These are phyloP conservation scores for Natator depressus DNA, from an alignment of 2,113 vertebrate species.

Conservation along the genomic window DNA sequence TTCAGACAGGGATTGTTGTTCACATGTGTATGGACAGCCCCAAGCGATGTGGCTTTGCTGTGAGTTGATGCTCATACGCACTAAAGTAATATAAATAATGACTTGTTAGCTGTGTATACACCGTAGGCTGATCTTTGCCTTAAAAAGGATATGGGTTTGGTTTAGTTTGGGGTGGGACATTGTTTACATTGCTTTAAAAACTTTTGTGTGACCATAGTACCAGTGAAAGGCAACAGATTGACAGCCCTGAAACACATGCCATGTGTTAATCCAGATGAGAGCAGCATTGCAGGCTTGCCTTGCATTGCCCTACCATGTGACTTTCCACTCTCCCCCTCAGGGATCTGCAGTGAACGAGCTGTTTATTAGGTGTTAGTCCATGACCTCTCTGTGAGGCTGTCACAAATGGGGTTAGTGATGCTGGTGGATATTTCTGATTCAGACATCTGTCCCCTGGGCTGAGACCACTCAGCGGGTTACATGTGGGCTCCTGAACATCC, in stretches of 20 bases:
- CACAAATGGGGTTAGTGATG: not conserved
- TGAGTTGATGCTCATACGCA: rapidly evolving
- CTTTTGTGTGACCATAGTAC: not conserved
- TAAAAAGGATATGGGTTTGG: slow-evolving; percentile 64
- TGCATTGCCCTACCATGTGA: no score
- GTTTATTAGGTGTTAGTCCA: not conserved
- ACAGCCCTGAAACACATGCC: not conserved
- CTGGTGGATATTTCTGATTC: not conserved
- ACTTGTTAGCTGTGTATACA: not conserved
- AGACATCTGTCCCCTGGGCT: rapidly evolving
- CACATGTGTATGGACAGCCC: not conserved
- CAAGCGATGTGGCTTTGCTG: not conserved
- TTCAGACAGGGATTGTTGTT: not conserved
- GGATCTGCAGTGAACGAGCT: not conserved
- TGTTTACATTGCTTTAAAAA: not conserved
- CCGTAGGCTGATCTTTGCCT: slow-evolving; percentile 38
- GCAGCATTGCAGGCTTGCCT: not conserved
- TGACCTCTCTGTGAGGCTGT: not conserved
- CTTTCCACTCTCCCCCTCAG: no score
- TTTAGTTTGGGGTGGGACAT: not conserved
- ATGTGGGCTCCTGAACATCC: not conserved
- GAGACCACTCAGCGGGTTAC: not conserved
- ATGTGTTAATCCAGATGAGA: not conserved
- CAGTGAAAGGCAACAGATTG: no score
- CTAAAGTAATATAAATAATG: not conserved